A percentile compares a stretch with the other conserved stretches of the same genome.
Evolutionary conservation across 2,113 vertebrate genomes (phyloP).

Genomic region (Vombatus ursinus): DNA sequence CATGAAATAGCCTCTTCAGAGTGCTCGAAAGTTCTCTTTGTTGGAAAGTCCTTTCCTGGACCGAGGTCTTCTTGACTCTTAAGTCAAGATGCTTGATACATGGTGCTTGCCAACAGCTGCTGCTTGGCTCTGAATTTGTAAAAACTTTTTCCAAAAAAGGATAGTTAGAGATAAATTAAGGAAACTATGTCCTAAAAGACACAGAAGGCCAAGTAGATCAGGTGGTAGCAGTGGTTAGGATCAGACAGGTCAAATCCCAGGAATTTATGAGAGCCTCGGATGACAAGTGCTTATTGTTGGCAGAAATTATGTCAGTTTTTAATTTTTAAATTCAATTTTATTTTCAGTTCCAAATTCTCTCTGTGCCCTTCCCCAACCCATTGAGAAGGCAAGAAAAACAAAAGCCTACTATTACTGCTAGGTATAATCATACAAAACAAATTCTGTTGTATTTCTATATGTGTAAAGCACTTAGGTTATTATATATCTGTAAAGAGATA

Average conservation of each 20-base stretch:
- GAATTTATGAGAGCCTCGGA: background rate
- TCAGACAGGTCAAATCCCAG: background rate
- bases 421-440: background rate
- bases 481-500: background rate
- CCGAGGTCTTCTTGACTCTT: background rate
- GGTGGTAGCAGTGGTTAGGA: background rate
- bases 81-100: no score
- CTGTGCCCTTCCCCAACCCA: background rate
- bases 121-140: background rate
- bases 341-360: background rate
- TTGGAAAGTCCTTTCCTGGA: background rate
- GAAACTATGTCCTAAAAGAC: background rate
- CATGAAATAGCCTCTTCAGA: background rate
- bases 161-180: background rate
- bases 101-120: background rate
- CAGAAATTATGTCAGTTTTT: no score
- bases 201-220: background rate
- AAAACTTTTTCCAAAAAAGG: background rate
- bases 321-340: background rate
- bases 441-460: background rate
- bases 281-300: background rate
- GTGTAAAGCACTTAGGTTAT: background rate
- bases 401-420: background rate
- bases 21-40: background rate
- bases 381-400: background rate